A percentile compares a stretch with the other conserved stretches of the same genome.
These are phyloP conservation scores for Phaonia tiefii DNA, from an alignment of 2,888 invertebrate genomes.

Conservation along the genomic window DNA sequence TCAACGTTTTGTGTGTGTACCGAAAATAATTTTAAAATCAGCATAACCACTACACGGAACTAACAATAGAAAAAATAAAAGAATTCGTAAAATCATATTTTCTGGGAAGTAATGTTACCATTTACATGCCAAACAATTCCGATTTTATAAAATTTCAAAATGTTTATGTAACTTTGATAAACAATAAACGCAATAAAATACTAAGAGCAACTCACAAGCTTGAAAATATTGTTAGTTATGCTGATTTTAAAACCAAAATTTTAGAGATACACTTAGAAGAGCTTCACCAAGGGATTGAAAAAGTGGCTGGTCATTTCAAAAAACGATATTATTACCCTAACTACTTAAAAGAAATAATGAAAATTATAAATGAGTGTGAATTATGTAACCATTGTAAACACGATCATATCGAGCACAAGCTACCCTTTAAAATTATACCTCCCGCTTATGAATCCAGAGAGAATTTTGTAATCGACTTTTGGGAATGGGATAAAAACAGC, in stretches of 20 bases:
- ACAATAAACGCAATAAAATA: slow-evolving; percentile 20
- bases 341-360: slow-evolving; percentile 54
- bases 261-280: too few relatives aligned
- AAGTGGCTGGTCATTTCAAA: slow-evolving; percentile 31
- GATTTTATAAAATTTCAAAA: slow-evolving; percentile 69
- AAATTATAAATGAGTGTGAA: too few relatives aligned
- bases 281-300: slow-evolving; percentile 57
- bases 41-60: too few relatives aligned
- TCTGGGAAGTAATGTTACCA: slow-evolving; percentile 20
- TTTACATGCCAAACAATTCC: slow-evolving; percentile 64
- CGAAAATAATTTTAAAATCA: too few relatives aligned
- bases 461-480: too few relatives aligned
- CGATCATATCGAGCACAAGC: too few relatives aligned
- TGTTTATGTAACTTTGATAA: slow-evolving; percentile 36
- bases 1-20: slow-evolving; percentile 18
- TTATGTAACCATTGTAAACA: too few relatives aligned
- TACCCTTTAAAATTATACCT: slow-evolving; percentile 60
- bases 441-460: slow-evolving; percentile 40
- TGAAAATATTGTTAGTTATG: too few relatives aligned
- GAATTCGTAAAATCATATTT: slow-evolving; percentile 28
- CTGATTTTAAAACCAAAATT: too few relatives aligned
- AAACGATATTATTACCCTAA: slow-evolving; percentile 52
- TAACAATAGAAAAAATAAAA: background rate
- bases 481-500: slow-evolving; percentile 61
- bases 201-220: slow-evolving; percentile 22